Base-by-base conservation (phyloP, 1,140 invertebrate genomes). In the Lordiphosa stackelbergi region DNA sequence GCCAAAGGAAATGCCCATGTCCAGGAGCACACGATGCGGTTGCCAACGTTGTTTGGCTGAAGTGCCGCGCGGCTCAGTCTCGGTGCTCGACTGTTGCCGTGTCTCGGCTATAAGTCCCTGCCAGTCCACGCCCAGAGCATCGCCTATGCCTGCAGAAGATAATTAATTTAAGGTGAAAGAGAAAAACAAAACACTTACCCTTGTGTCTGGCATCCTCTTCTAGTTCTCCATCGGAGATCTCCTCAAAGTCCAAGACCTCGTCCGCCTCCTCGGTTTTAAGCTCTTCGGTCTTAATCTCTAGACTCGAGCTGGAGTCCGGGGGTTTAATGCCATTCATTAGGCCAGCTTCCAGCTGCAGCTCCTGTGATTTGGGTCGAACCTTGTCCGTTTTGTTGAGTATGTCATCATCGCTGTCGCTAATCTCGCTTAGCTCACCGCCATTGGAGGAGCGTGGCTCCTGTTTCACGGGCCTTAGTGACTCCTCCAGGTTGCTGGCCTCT, bases 41-140 rank as follows among this genome's bases (percentile, higher is more conserved):
- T 93, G 91, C 94, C 94, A 96, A n/a, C 92, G 90, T 47, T 92
- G 90, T 56, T 94, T 91, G 3, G 92, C 92, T 11, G 89, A 89
- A 1, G 91, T 90, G 34, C 88, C 77, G 34, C 89, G 88, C 62
- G 85, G 87, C 6, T 34, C 83, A 66, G 88, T 60, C 45, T 61
- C 28, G 61, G 78, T 83, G 59, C 78, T 85, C 64, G 90, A 89
- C 5, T 91, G 90, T 4, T 91, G 90, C 28, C 91, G 91, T 8
- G 93, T 93, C 87, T 95, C 94, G 1, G 93, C 93, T 0, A 96
- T 93, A 8, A 97, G 88, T 87, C 95, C 95, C 24, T 95, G 93
- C 95, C 95, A 97, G 87, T 97, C 95, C 1, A 97, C 95, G n/a
- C 95, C 95, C 8, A 97, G 86, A 11, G 95, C 94, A 88, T 96